These are phyloP conservation scores for Elmis aenea DNA, from an alignment of 2,888 invertebrate species.

Conservation along the genomic window DNA sequence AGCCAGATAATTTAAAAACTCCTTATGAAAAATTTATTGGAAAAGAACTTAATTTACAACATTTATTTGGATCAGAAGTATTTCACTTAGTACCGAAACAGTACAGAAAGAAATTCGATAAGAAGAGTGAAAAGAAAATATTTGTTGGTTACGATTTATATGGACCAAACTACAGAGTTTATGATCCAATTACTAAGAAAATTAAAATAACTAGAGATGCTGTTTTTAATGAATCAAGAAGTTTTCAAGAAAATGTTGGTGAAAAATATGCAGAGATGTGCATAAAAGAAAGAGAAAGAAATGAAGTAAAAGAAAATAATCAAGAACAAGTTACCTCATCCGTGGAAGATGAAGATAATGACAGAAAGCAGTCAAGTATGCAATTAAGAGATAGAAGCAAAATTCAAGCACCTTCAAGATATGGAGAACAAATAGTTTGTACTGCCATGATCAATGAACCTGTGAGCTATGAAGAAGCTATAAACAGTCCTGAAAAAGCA, in stretches of 20 bases:
- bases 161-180: slow-evolving; percentile 24
- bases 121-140: slow-evolving; percentile 18
- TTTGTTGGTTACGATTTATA: slow-evolving; percentile 23
- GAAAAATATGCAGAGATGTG: too few relatives aligned
- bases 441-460: too few relatives aligned
- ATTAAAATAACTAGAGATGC: slow-evolving; percentile 25
- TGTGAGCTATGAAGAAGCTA: too few relatives aligned
- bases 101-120: slow-evolving; percentile 17
- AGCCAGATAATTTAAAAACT: slow-evolving; percentile 9
- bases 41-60: slow-evolving; percentile 1
- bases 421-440: too few relatives aligned
- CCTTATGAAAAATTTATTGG: slow-evolving; percentile 24
- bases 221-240: slow-evolving; percentile 23
- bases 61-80: slow-evolving; percentile 10
- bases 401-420: too few relatives aligned
- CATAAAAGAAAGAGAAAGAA: too few relatives aligned
- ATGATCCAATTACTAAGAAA: slow-evolving; percentile 15
- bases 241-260: slow-evolving; percentile 2
- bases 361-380: too few relatives aligned
- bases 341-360: too few relatives aligned
- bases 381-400: too few relatives aligned
- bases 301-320: too few relatives aligned
- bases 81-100: slow-evolving; percentile 18
- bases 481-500: too few relatives aligned
- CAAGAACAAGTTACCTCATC: too few relatives aligned